Evolutionary conservation across 2,797 vertebrate genomes (phyloP), one percentile per base, ranked within the genome.

Genomic region (Danio choprae): DNA sequence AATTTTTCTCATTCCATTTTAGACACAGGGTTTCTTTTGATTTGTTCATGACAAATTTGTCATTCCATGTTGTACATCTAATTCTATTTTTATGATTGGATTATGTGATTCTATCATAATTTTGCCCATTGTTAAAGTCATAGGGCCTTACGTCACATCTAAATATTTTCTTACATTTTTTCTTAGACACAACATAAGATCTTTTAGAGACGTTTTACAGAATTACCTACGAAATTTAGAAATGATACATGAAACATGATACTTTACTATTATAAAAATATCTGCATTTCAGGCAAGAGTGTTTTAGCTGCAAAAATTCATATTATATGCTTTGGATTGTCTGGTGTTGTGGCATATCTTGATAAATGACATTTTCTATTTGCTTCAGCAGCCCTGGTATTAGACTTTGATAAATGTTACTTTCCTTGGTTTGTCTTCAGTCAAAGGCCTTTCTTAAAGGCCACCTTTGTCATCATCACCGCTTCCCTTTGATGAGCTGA

Each of bases 371-470:
- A 82, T 59, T 85, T 84, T 86, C 75, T 64, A 40, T 82, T 78
- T 83, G 81, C 86, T 86, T 86, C 82, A 85, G 82, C 76, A 6
- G 40, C 72, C 82, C 65, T 79, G 83, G 62, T 85, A 84, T 89
- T 87, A 84, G 88, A 87, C 84, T 84, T 87, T 85, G 87, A 91
- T 89, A 88, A 91, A 93, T 92, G 87, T 90, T 87, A 84, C 87
- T 87, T 90, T 89, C 76, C 86, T 79, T 84, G 76, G 79, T 84
- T 87, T 84, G 86, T 92, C 78, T 81, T 84, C 80, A 90, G 88
- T 92, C 90, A 93, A 86, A 92, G 84, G 89, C 85, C 84, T 86
- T 85, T 83, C 89, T 88, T 89, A 90, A 91, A 94, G 90, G 89
- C 87, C 91, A 88, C 83, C 87, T 90, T 92, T 92, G 89, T 91